Evolutionary conservation across 2,113 vertebrate genomes (phyloP).

Genomic region (Hippocampus abdominalis): DNA sequence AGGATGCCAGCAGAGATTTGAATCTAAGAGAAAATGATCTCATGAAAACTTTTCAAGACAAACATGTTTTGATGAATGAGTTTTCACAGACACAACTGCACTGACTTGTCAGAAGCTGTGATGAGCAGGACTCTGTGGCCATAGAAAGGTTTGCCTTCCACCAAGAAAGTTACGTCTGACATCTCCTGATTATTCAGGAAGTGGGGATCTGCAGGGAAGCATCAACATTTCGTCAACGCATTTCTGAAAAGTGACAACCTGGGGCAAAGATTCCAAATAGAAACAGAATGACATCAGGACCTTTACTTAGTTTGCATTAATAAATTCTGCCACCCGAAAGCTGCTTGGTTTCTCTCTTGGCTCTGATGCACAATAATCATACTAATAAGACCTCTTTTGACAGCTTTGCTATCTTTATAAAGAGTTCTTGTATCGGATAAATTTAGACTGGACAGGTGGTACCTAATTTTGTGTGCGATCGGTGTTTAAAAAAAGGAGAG

Average conservation of each 20-base stretch:
- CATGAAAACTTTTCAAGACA: not conserved
- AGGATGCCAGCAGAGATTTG: constrained; percentile 83
- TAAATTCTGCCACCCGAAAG: no score
- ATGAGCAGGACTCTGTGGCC: constrained; percentile 94
- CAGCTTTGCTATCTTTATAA: no score
- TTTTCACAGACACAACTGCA: not conserved
- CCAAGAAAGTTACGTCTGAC: constrained; percentile 93
- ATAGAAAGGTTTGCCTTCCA: constrained; percentile 94
- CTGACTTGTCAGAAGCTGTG: constrained; percentile 91
- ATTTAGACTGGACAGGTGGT: no score
- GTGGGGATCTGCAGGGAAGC: constrained; percentile 80
- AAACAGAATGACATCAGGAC: not conserved
- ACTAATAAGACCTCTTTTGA: no score
- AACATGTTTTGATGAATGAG: not conserved
- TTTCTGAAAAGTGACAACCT: no score
- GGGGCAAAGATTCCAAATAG: no score
- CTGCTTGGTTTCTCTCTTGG: no score
- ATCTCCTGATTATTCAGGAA: constrained; percentile 97
- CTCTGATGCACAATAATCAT: no score
- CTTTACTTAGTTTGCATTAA: not conserved
- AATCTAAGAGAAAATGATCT: constrained; percentile 73
- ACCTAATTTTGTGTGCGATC: not conserved
- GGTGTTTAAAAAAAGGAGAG: not conserved
- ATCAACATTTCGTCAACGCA: not conserved
- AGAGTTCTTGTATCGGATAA: no score